Percentiles rank a stretch among this genome's conserved stretches.
These are phyloP conservation scores for Hypselothyrea guttata DNA, from an alignment of 2,888 invertebrate genomes.

Conservation along the genomic window DNA sequence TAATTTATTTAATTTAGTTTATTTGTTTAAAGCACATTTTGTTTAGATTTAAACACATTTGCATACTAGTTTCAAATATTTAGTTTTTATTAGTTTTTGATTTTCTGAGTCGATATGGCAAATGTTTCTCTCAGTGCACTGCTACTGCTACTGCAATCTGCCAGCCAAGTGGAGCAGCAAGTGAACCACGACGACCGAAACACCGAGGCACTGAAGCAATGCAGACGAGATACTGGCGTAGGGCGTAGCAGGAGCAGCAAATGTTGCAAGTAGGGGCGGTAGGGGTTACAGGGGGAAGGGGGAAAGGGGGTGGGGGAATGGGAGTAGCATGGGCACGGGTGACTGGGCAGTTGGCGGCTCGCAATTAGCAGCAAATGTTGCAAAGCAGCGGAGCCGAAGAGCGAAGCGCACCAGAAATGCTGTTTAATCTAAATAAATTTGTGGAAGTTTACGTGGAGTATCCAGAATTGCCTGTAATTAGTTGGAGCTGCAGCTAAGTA, in stretches of 20 bases:
- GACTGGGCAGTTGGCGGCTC: slow-evolving; percentile 17
- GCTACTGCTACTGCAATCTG: background rate
- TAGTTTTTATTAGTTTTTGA: too few species aligned
- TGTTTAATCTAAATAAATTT: too few species aligned
- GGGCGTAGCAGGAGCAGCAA: background rate
- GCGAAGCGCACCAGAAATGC: too few species aligned
- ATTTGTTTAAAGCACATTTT: too few species aligned
- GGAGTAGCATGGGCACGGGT: slow-evolving; percentile 2
- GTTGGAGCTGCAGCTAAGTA: too few species aligned
- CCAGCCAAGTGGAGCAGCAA: slow-evolving; percentile 49
- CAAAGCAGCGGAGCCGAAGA: slow-evolving; percentile 36
- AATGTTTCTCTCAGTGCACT: background rate
- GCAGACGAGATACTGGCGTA: slow-evolving; percentile 32
- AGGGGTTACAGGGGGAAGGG: background rate
- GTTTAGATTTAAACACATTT: too few species aligned
- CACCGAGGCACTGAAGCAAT: slow-evolving; percentile 47
- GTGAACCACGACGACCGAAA: slow-evolving; percentile 60
- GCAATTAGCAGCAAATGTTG: slow-evolving; percentile 70
- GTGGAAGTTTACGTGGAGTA: too few species aligned
- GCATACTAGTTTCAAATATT: too few species aligned
- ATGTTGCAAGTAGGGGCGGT: too few species aligned
- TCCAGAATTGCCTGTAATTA: too few species aligned
- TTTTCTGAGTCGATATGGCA: too few species aligned
- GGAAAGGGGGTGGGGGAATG: background rate
- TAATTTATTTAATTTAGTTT: too few species aligned